phyloP scores from a whole-genome alignment of 2,113 vertebrate genomes.

The Thymallus thymallus region DNA sequence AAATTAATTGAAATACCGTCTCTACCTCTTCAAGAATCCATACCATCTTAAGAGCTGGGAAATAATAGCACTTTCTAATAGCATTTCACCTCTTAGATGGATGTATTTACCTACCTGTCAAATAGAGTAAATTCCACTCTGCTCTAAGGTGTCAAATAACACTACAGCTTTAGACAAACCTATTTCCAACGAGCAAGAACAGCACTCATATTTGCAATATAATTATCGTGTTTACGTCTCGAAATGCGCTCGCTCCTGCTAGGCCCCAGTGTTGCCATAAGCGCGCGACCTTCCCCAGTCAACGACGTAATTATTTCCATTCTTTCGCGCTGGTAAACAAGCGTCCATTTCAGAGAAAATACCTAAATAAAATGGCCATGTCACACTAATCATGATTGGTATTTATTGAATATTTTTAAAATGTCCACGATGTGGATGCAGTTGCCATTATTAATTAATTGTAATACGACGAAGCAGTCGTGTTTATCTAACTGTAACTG shows the following conservation, averaged over 20 bases:
- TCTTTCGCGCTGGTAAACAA: not conserved
- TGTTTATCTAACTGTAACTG: not conserved
- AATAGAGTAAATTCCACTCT: not conserved
- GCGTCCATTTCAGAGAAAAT: slow-evolving; percentile 3
- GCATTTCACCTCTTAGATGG: not conserved
- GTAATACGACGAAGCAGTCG: not conserved
- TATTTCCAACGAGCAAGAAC: not conserved
- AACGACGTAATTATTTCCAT: slow-evolving; percentile 26
- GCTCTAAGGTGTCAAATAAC: not conserved
- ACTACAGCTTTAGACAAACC: not conserved
- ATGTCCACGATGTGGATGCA: not conserved
- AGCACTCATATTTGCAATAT: not conserved
- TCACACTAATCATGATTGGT: not conserved
- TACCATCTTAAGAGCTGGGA: not conserved
- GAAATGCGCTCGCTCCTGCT: slow-evolving; percentile 26
- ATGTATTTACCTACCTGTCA: not conserved
- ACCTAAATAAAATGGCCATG: not conserved
- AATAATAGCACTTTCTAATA: not conserved
- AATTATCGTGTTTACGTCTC: slow-evolving; percentile 50
- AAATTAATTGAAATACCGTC: not conserved
- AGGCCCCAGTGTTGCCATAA: slow-evolving; percentile 59
- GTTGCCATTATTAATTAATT: not conserved
- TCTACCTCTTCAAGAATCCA: not conserved
- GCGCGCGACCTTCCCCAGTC: slow-evolving; percentile 34
- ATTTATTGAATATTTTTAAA: not conserved